Evolutionary conservation across 2,797 vertebrate species (phyloP).

Genomic region (Labeo calbasu): DNA sequence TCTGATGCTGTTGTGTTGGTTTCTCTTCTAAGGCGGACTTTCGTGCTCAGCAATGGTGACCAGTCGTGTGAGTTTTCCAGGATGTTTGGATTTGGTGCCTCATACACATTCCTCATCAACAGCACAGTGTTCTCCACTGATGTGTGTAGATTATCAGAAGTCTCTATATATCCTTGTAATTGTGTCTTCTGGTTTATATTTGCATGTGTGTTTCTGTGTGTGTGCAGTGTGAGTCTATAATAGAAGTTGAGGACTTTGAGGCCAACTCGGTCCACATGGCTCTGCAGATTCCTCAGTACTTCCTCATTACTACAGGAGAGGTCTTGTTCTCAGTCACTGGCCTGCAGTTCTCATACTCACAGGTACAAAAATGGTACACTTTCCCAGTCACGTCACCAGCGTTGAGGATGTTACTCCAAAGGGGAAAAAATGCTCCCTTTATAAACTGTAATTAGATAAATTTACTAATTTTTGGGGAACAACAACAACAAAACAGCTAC

Average conservation of each 20-base stretch:
- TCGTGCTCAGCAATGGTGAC: constrained; percentile 39
- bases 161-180: background rate
- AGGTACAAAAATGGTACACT: constrained; percentile 78
- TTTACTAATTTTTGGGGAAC: no score
- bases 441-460: no score
- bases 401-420: no score
- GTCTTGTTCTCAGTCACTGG: constrained; percentile 96
- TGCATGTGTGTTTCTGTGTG: constrained; percentile 28
- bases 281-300: constrained; percentile 97
- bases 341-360: constrained; percentile 94
- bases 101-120: constrained; percentile 81
- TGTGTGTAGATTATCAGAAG: constrained; percentile 65
- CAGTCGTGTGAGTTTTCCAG: constrained; percentile 66
- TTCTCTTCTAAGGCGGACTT: constrained; percentile 58
- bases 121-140: constrained; percentile 61
- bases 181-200: background rate
- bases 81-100: constrained; percentile 83
- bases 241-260: constrained; percentile 78
- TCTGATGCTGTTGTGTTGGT: background rate
- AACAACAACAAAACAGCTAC: no score
- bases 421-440: no score
- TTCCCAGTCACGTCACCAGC: no score
- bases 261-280: constrained; percentile 88
- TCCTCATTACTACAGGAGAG: constrained; percentile 90
- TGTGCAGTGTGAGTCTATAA: constrained; percentile 69